Percentiles rank a stretch among this genome's conserved stretches.
Conservation (phyloP, 2,113 vertebrate genomes). For the Tragelaphus strepsiceros region DNA sequence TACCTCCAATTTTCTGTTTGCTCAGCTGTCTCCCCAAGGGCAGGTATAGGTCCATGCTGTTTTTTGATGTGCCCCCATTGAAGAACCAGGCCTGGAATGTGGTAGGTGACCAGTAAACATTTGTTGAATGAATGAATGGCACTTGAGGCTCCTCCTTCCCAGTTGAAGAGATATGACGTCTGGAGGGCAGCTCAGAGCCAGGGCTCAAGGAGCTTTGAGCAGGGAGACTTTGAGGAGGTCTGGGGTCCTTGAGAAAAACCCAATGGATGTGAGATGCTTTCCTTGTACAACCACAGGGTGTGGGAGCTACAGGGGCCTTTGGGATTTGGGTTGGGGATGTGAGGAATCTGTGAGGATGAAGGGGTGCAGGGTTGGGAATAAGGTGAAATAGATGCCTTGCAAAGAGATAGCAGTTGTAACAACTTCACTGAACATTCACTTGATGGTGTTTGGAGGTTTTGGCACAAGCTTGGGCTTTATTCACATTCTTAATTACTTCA, state of each 20-base stretch:
- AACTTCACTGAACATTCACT: background rate
- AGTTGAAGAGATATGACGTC: background rate
- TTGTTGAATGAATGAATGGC: background rate
- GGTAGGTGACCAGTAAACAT: background rate
- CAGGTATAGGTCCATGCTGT: background rate
- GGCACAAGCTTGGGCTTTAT: background rate
- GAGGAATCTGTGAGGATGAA: background rate
- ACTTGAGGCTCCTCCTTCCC: background rate
- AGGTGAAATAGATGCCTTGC: background rate
- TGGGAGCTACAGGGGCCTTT: background rate
- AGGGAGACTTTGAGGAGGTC: background rate
- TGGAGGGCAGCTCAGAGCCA: background rate
- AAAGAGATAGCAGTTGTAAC: background rate
- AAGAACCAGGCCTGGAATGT: background rate
- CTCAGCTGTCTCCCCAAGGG: background rate
- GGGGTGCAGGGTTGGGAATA: background rate
- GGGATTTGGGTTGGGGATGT: background rate
- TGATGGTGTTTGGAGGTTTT: background rate
- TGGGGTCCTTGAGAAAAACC: background rate
- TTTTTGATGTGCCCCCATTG: background rate
- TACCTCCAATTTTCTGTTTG: background rate
- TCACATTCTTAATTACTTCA: background rate
- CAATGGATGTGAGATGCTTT: background rate
- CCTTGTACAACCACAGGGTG: too few species aligned
- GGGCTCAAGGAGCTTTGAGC: background rate